Evolutionary conservation across 2,797 vertebrate genomes (phyloP).

Genomic region (Gallirallus australis): DNA sequence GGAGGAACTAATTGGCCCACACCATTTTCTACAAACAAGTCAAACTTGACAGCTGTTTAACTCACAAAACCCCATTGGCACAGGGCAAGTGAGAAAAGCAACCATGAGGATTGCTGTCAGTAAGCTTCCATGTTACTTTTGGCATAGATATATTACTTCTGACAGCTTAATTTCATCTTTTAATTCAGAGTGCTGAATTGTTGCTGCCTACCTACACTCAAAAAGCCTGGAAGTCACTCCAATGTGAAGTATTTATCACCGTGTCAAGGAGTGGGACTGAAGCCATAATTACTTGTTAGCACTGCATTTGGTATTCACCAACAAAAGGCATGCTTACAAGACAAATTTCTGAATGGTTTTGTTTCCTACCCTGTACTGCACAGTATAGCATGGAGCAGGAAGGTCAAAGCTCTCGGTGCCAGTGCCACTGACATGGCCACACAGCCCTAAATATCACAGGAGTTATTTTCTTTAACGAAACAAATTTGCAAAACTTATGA

Average conservation of each 20-base stretch:
- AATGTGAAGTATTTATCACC: neutral
- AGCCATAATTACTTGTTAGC: neutral
- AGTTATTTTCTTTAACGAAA: neutral
- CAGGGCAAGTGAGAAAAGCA: neutral
- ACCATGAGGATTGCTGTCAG: neutral
- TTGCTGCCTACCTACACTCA: neutral
- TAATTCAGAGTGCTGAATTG: neutral
- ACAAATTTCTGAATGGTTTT: neutral
- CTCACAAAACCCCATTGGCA: neutral
- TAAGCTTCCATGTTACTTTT: neutral
- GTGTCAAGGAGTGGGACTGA: neutral
- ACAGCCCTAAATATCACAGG: neutral
- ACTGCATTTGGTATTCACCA: neutral
- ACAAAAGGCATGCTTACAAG: neutral
- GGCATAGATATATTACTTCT: neutral
- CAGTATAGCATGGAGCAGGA: neutral
- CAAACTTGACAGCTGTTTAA: neutral
- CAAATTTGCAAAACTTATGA: neutral
- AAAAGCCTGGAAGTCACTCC: neutral
- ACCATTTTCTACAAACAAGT: neutral
- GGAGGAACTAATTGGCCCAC: neutral
- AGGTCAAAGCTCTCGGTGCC: neutral
- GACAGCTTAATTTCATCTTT: conserved; percentile 25
- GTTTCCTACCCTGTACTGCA: neutral
- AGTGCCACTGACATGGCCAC: neutral